A percentile compares a stretch with the other conserved stretches of the same genome.
These are phyloP conservation scores for Agrypnia vestita DNA, from an alignment of 1,140 invertebrate genomes.

Conservation along the genomic window DNA sequence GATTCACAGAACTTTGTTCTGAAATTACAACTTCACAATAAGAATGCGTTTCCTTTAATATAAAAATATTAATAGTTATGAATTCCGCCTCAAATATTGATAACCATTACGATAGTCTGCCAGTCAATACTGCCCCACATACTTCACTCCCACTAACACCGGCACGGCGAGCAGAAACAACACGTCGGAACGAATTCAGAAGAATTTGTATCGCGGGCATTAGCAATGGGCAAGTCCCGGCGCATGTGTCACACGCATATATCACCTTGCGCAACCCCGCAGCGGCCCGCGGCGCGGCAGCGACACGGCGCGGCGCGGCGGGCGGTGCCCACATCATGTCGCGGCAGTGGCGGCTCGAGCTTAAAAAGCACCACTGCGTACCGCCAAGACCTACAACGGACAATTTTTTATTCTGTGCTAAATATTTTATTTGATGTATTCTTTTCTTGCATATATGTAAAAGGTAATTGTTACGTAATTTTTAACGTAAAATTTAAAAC, in stretches of 20 bases:
- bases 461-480: too few relatives aligned
- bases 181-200: background rate
- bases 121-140: slow-evolving; percentile 14
- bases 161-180: slow-evolving; percentile 1
- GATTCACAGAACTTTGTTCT: too few relatives aligned
- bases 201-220: slow-evolving; percentile 9
- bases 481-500: too few relatives aligned
- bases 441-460: too few relatives aligned
- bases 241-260: background rate
- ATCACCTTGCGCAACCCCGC: background rate
- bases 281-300: background rate
- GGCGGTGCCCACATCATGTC: background rate
- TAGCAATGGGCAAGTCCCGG: background rate
- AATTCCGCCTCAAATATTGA: background rate
- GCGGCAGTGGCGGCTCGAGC: too few relatives aligned
- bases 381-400: too few relatives aligned
- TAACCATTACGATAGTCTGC: background rate
- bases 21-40: too few relatives aligned
- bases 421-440: too few relatives aligned
- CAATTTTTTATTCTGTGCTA: too few relatives aligned
- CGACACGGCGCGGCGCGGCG: background rate
- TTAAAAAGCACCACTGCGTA: too few relatives aligned
- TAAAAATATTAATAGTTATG: too few relatives aligned
- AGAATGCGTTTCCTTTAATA: too few relatives aligned
- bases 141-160: background rate